Evolutionary conservation across 2,888 invertebrate species (phyloP), one percentile per base, ranked within the genome.

Genomic region (Meta bourneti): DNA sequence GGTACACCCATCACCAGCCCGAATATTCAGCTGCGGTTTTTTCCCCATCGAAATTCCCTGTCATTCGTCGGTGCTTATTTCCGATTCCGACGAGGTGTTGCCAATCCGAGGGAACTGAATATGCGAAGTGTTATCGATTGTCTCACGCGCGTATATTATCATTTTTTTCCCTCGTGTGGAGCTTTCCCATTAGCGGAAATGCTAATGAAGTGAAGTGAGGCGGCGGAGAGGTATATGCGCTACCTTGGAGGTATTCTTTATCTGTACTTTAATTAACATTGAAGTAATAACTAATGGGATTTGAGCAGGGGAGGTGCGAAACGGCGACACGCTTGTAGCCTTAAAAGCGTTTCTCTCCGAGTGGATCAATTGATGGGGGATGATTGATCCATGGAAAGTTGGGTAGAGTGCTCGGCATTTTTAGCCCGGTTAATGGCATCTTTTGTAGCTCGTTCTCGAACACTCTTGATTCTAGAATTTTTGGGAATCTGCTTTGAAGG

Each of bases 231-330:
- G 69, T 7, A 52, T 72, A 79, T 34, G 34, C 34, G 34, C 80
- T 79, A 80, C 71, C 90, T 90, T 74, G 54, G 49, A 83, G 80
- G 74, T 6, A 52, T 90, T 83, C 89, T 89, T 89, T 82, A 83
- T 89, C 89, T 83, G 70, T 75, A 71, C 70, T 85, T 90, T 88
- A 74, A 85, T 85, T 90, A 79, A 84, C 80, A 90, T 80, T 79
- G 74, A 83, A 34, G 34, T 34, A 34, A 34, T 34, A 34, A 34
- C 34, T 34, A 34, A 34, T 34, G 34, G 34, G 34, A 34, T 34
- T 34, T 34, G 34, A 34, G 34, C 34, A 34, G 1, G 34, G 34
- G 34, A 34, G 34, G 34, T 34, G 34, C 34, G 34, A 34, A 34
- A 34, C 1, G 34, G 34, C 34, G 34, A 34, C 34, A 34, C 34